These are phyloP conservation scores for Turritopsis dohrnii DNA, from an alignment of 30 jellyfish, hydroid and myxozoan genomes.

Conservation along the genomic window DNA sequence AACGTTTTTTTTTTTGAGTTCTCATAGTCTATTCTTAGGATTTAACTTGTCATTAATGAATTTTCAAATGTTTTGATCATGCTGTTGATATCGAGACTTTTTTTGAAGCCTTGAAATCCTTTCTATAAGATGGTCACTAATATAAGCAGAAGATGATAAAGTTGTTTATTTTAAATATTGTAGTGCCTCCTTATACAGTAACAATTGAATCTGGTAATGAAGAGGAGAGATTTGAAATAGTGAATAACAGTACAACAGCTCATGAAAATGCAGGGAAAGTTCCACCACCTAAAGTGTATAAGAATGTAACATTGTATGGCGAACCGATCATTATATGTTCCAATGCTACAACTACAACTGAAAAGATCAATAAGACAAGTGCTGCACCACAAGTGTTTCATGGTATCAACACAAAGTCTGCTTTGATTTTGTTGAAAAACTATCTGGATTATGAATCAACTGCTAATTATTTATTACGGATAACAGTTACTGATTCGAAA, in stretches of 20 bases:
- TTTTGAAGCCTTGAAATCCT: not conserved
- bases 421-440: slow-evolving; percentile 35
- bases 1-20: not conserved
- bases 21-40: not conserved
- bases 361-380: slow-evolving; percentile 25
- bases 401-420: slow-evolving; percentile 37
- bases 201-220: slow-evolving; percentile 57
- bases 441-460: slow-evolving; percentile 67
- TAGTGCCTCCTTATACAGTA: slow-evolving; percentile 49
- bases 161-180: not conserved
- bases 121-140: not conserved
- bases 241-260: slow-evolving; percentile 60
- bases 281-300: slow-evolving; percentile 42
- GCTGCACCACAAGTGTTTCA: slow-evolving; percentile 33
- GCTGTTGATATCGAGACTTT: no score
- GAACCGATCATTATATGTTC: slow-evolving; percentile 64
- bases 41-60: not conserved
- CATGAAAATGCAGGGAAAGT: slow-evolving; percentile 48
- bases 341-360: slow-evolving; percentile 47
- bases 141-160: not conserved
- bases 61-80: not conserved
- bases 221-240: slow-evolving; percentile 57
- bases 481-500: slow-evolving; percentile 50
- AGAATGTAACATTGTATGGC: slow-evolving; percentile 53
- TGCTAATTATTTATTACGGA: slow-evolving; percentile 35